Conservation (phyloP, 2,888 invertebrate genomes). For the Lycocerus yunnanus region DNA sequence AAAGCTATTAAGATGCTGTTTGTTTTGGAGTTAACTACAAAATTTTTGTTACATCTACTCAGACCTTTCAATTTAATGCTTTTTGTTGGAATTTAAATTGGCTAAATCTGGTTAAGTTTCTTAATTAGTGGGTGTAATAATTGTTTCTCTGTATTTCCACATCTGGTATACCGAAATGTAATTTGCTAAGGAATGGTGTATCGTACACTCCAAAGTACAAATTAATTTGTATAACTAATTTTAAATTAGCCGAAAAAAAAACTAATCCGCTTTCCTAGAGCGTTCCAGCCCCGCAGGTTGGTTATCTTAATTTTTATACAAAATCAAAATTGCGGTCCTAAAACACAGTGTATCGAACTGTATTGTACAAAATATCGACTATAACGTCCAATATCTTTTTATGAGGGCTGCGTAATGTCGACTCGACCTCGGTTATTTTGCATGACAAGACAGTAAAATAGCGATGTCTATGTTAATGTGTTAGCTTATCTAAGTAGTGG, state of each 20-base stretch:
- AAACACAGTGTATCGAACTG: neutral
- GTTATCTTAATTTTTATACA: neutral
- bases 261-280: neutral
- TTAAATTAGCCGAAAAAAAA: neutral
- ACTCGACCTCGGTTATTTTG: constrained; percentile 19
- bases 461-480: constrained; percentile 45
- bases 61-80: neutral
- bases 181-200: neutral
- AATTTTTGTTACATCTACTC: neutral
- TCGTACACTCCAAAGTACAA: neutral
- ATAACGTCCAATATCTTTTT: constrained; percentile 28
- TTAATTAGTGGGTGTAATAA: neutral
- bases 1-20: neutral
- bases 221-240: neutral
- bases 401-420: constrained; percentile 27
- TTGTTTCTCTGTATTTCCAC: neutral
- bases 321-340: neutral
- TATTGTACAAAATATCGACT: neutral
- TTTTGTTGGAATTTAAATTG: neutral
- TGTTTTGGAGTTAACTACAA: neutral
- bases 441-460: constrained; percentile 29
- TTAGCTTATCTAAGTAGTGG: constrained; percentile 41
- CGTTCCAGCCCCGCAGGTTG: too few species aligned
- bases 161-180: neutral
- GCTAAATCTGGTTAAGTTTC: neutral